A percentile compares a stretch with the other conserved stretches of the same genome.
These are phyloP conservation scores for Macquaria australasica DNA, from an alignment of 2,113 vertebrate species.

Conservation along the genomic window DNA sequence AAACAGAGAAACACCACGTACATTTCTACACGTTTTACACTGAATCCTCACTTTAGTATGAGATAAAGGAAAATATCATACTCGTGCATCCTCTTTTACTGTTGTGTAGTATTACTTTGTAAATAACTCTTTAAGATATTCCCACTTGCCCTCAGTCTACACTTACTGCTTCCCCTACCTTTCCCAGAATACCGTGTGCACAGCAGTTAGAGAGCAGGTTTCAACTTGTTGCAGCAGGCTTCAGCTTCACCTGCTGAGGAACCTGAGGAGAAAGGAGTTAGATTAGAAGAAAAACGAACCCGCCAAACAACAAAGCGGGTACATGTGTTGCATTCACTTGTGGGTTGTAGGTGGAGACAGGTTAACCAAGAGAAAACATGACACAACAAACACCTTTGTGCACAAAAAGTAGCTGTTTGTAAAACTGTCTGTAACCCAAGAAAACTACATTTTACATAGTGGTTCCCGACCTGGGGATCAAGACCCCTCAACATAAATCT, in stretches of 20 bases:
- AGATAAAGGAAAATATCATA: not conserved
- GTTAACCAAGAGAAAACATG: not conserved
- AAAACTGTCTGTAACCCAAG: not conserved
- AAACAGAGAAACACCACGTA: not conserved
- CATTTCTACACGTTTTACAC: not conserved
- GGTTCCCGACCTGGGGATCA: not conserved
- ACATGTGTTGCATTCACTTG: not conserved
- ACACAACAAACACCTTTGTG: not conserved
- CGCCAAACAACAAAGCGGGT: not conserved
- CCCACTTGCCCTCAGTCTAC: no score
- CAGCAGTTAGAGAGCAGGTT: conserved; percentile 15
- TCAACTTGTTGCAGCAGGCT: conserved; percentile 36
- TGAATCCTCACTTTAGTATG: not conserved
- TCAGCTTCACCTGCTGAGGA: conserved; percentile 38
- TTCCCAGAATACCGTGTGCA: not conserved
- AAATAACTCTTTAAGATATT: not conserved
- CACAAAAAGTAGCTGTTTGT: not conserved
- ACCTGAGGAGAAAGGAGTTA: not conserved
- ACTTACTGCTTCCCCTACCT: not conserved
- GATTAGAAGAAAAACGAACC: conserved; percentile 7
- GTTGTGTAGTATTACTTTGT: no score
- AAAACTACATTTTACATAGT: not conserved
- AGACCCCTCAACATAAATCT: no score
- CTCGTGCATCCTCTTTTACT: not conserved
- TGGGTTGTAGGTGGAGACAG: not conserved